Evolutionary conservation across 2,888 invertebrate genomes (phyloP).

Genomic region (Zhuqinia jingwanae): DNA sequence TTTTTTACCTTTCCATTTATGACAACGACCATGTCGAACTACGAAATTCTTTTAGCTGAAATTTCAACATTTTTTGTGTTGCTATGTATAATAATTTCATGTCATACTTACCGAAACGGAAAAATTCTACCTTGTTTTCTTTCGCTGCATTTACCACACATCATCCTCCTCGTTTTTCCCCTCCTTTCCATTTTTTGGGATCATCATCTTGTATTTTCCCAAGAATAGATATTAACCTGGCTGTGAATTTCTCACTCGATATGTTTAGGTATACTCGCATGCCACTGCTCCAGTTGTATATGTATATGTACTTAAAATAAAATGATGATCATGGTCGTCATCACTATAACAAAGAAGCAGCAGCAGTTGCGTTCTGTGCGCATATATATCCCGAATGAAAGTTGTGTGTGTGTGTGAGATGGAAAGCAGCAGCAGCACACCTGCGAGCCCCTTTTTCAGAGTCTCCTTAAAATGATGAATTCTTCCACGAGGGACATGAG

Average conservation of each 20-base stretch:
- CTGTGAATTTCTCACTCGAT: background rate
- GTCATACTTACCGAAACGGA: no score
- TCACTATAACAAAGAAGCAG: background rate
- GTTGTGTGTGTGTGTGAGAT: no score
- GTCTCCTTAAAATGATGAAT: slow-evolving; percentile 77
- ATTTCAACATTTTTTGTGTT: no score
- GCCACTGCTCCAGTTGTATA: background rate
- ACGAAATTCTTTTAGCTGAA: no score
- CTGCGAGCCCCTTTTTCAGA: slow-evolving; percentile 52
- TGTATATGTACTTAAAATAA: background rate
- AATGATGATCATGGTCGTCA: background rate
- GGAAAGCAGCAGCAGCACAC: no score
- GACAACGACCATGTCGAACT: no score
- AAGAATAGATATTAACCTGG: background rate
- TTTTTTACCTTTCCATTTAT: background rate
- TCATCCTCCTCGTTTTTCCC: background rate
- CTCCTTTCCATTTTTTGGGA: no score
- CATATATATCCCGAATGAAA: background rate
- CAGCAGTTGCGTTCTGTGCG: background rate
- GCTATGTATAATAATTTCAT: no score
- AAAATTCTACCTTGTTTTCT: slow-evolving; percentile 22
- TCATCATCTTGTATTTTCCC: background rate
- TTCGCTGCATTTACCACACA: slow-evolving; percentile 5
- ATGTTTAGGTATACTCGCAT: slow-evolving; percentile 15
- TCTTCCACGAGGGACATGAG: slow-evolving; percentile 76